Conservation (phyloP, 2,113 vertebrate species). For the Antennarius striatus region DNA sequence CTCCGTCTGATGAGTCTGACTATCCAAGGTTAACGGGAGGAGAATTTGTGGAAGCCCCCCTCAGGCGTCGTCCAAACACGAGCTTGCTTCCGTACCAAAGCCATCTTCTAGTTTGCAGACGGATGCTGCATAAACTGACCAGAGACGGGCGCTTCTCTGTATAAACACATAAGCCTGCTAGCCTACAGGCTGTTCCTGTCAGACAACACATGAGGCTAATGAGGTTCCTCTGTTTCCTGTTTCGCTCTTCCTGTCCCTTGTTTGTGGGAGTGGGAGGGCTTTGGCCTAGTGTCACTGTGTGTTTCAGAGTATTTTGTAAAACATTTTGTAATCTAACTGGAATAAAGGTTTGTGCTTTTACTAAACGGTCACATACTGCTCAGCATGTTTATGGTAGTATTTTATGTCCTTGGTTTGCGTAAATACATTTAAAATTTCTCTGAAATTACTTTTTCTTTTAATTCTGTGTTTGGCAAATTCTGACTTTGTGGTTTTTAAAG, state of each 20-base stretch:
- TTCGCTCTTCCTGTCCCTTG: slow-evolving; percentile 64
- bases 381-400: not conserved
- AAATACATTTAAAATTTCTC: not conserved
- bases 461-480: too few relatives aligned
- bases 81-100: slow-evolving; percentile 47
- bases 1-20: slow-evolving; percentile 31
- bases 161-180: slow-evolving; percentile 18
- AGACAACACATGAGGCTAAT: slow-evolving; percentile 64
- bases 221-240: slow-evolving; percentile 70
- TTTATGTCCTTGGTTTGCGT: slow-evolving; percentile 1
- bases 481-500: too few relatives aligned
- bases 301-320: not conserved
- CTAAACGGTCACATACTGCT: not conserved
- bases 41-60: slow-evolving; percentile 35
- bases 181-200: slow-evolving; percentile 72
- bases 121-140: slow-evolving; percentile 46
- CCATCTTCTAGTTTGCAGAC: slow-evolving; percentile 35
- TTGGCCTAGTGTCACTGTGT: slow-evolving; percentile 16
- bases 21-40: slow-evolving; percentile 36
- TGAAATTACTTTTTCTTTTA: not conserved
- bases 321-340: not conserved
- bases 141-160: slow-evolving; percentile 38
- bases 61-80: slow-evolving; percentile 35
- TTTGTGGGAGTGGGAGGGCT: slow-evolving; percentile 20
- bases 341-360: slow-evolving; percentile 3